phyloP scores from a whole-genome alignment of 2,113 vertebrate species.

The Calcarius ornatus region DNA sequence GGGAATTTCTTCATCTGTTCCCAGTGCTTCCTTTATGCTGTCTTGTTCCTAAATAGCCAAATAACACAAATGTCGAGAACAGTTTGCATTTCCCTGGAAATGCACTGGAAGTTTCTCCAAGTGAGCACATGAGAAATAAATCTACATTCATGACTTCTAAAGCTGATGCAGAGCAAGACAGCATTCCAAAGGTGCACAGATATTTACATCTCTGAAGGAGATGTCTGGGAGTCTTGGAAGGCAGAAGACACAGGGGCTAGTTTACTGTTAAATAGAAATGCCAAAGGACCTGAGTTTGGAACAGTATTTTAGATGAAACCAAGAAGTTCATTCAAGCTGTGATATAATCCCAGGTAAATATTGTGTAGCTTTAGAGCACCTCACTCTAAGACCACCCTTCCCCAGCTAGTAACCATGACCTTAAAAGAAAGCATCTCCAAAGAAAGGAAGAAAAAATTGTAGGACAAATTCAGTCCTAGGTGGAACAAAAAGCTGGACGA shows the following conservation, averaged over 20 bases:
- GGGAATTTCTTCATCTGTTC: neutral
- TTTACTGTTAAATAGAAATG: neutral
- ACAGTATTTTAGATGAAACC: neutral
- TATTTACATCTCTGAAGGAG: neutral
- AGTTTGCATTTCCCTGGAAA: neutral
- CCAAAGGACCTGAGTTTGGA: neutral
- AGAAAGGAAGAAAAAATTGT: neutral
- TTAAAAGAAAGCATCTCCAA: neutral
- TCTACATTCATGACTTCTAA: neutral
- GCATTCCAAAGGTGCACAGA: neutral
- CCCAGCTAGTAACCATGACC: neutral
- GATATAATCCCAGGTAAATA: neutral
- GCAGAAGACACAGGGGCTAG: neutral
- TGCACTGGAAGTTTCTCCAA: neutral
- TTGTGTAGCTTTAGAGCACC: neutral
- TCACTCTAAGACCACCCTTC: neutral
- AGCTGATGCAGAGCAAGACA: neutral
- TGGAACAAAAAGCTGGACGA: neutral
- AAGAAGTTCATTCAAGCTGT: neutral
- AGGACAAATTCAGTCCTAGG: neutral
- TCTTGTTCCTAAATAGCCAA: neutral
- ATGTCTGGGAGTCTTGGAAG: neutral
- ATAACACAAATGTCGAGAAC: neutral
- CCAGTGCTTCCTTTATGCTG: neutral
- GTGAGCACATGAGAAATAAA: neutral